These are phyloP conservation scores for Calameuta pallipes DNA, from an alignment of 2,888 invertebrate species.

Conservation along the genomic window DNA sequence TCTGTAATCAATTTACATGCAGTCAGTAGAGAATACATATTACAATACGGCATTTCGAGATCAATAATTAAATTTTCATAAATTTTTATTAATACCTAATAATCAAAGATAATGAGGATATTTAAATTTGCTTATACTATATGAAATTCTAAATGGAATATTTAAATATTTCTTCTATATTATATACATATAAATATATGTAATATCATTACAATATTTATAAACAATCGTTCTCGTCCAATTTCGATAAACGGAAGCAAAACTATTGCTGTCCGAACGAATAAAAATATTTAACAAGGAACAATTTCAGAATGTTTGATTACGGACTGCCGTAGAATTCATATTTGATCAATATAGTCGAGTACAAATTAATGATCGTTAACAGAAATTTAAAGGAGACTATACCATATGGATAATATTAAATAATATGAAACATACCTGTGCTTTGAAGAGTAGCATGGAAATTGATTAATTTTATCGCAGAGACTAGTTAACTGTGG, in stretches of 20 bases:
- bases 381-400: background rate
- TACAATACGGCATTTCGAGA: background rate
- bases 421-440: slow-evolving; percentile 58
- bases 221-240: too few species aligned
- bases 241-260: too few species aligned
- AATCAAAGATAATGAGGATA: too few species aligned
- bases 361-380: background rate
- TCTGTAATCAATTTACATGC: slow-evolving; percentile 47
- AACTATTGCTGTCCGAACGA: too few species aligned
- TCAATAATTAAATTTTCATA: too few species aligned
- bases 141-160: background rate
- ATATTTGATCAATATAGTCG: background rate
- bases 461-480: slow-evolving; percentile 66
- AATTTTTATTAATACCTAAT: too few species aligned
- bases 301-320: background rate
- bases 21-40: background rate
- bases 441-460: slow-evolving; percentile 68
- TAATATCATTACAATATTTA: background rate
- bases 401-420: background rate
- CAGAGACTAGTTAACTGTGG: slow-evolving; percentile 69
- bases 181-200: background rate
- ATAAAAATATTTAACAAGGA: background rate
- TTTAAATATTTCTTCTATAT: background rate
- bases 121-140: too few species aligned
- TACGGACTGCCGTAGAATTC: background rate